Evolutionary conservation across 2,888 invertebrate species (phyloP), one percentile per base, ranked within the genome.

Genomic region (Xestoiulus laeticollis): DNA sequence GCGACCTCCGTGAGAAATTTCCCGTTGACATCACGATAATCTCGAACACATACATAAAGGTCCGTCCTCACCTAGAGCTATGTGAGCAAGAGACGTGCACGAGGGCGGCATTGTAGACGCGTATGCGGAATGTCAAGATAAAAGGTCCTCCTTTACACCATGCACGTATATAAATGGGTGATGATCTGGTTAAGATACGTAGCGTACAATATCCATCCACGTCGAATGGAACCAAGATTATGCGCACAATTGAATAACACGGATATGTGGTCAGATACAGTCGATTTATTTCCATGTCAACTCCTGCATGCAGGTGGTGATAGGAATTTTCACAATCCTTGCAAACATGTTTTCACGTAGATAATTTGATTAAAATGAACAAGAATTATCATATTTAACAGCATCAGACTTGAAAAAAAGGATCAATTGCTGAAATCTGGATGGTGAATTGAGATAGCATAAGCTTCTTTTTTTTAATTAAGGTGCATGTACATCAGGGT

Each of bases 1-100:
- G 78, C 78, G 78, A 78, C 78, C 78, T 78, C 22, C 78, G 78
- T 78, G 78, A 78, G 78, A 78, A 78, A 78, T 78, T 78, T 78
- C 26, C 78, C 78, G 78, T 30, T 78, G 78, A 78, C 78, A 78
- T 30, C 30, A 30, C 26, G 78, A 78, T 78, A 78, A 78, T 78
- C 78, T 26, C 26, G 30, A 30, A 78, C 78, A 30, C 78, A 78
- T 78, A 22, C 78, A 78, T 78, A 78, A 78, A 78, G 78, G 78
- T 78, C 78, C 78, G 78, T 78, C 78, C 78, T 78, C 78, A 78
- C 78, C 78, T 78, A 78, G 30, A 78, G 78, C 78, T 14, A 53
- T 38, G 6, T 4, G 22, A 59, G 59, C 22, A 48, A 2, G 48
- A 48, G 59, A 38, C 4, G 22, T 22, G 59, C 22, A 48, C 12